Evolutionary conservation across 2,113 vertebrate genomes (phyloP).

Genomic region (Ardeotis arabs): DNA sequence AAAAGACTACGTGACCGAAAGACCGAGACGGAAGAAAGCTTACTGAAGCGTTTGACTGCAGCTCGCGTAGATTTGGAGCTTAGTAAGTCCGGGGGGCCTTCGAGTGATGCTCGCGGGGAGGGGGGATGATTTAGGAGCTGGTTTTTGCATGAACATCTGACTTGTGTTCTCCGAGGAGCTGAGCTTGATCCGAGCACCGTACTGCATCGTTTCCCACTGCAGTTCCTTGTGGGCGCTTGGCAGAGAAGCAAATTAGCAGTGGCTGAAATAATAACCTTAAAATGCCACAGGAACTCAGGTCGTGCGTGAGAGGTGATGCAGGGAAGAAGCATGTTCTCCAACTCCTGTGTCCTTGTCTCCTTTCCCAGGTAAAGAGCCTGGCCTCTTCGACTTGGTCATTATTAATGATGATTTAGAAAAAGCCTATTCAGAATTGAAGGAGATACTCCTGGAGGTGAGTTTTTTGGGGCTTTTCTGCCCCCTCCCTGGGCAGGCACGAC

Average conservation of each 20-base stretch:
- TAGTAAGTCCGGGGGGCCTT: constrained; percentile 78
- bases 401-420: constrained; percentile 88
- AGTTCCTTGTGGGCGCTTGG: not conserved
- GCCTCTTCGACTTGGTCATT: constrained; percentile 87
- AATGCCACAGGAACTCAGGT: rapidly evolving
- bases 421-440: constrained; percentile 83
- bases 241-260: not conserved
- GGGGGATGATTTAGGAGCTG: not conserved
- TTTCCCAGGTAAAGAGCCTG: constrained; percentile 84
- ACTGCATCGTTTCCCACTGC: not conserved
- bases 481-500: rapidly evolving
- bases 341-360: not conserved
- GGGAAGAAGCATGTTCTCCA: not conserved
- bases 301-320: rapidly evolving
- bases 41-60: constrained; percentile 83
- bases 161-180: not conserved
- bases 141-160: rapidly evolving
- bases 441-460: constrained; percentile 84
- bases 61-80: constrained; percentile 86
- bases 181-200: not conserved
- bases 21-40: constrained; percentile 91
- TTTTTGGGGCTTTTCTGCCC: rapidly evolving
- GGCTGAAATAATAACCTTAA: not conserved
- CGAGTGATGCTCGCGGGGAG: rapidly evolving
- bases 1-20: constrained; percentile 86